phyloP scores from a whole-genome alignment of 1,140 invertebrate genomes.

The Pseudomyrmex concolor region DNA sequence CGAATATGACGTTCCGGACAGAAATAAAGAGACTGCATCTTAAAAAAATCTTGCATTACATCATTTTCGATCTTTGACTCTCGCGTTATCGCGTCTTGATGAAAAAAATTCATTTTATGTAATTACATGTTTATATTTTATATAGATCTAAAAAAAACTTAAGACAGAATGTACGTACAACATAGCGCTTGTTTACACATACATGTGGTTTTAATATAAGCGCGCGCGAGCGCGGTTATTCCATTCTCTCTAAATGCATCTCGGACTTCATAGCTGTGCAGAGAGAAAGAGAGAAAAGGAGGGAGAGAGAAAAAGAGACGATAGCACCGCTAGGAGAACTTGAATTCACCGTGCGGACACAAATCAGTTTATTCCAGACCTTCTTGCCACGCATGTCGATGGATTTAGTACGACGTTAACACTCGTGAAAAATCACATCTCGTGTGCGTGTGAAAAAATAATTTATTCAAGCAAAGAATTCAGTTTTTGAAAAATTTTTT shows the following conservation, averaged over 20 bases:
- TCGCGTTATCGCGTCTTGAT: not conserved
- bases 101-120: not conserved
- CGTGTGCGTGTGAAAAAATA: not conserved
- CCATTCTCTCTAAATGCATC: slow-evolving; percentile 17
- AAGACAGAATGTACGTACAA: not conserved
- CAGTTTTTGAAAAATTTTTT: not conserved
- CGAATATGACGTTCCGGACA: slow-evolving; percentile 18
- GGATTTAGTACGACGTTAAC: not conserved
- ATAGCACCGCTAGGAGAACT: not conserved
- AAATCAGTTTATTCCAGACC: slow-evolving; percentile 38
- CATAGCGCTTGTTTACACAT: not conserved
- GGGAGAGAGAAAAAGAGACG: not conserved
- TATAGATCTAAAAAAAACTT: no score
- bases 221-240: no score
- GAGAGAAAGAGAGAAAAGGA: not conserved
- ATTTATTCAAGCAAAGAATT: not conserved
- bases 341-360: slow-evolving; percentile 17
- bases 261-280: not conserved
- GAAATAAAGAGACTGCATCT: slow-evolving; percentile 30
- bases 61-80: slow-evolving; percentile 8
- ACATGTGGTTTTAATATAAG: not conserved
- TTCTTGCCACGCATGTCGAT: slow-evolving; percentile 19
- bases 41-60: slow-evolving; percentile 33
- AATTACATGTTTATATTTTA: no score
- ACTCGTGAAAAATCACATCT: not conserved